Base-by-base conservation (phyloP, 1,140 invertebrate genomes). In the Adoxophyes honmai region DNA sequence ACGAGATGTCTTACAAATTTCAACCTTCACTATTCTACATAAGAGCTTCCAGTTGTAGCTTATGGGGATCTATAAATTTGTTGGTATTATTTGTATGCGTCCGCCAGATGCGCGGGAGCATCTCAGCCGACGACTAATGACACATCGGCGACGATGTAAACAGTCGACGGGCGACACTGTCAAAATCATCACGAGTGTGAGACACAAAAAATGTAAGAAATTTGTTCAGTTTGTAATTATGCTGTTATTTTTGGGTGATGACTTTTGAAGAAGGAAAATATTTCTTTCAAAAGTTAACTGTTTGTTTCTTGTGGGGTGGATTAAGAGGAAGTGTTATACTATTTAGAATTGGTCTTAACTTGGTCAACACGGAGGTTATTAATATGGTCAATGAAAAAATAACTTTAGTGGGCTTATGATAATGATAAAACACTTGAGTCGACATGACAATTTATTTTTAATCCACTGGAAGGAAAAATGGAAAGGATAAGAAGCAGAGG, bases 121-220 rank as follows among this genome's bases (percentile, higher is more conserved):
- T 56, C 61, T 15, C 52, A 64, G 63, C 55, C 68, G 78, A 73
- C 77, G 76, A 88, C 85, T 88, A 86, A 88, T 88, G 85, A 85
- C 71, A 73, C 57, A 73, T 63, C 65, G 69, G 77, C 66, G 85
- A 81, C 74, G 85, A 86, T 78, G 78, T 82, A 78, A 81, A 80
- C 78, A 84, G 78, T 84, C 78, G 70, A 66, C 80, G 70, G 64
- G 56, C 65, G 61, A 66, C 56, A 57, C 72, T 82, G 84, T 84
- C 81, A 80, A 73, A 82, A 71, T 68, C 73, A 79, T 82, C 76
- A 81, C 63, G 51, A 63, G 64, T 55, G 62, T 66, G 57, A 34
- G 60, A 62, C 38, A 66, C 70, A 83, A 76, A 72, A 78, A 76
- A 57, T 61, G 53, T 57, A 37, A 62, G 57, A 62, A 44, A 69